Evolutionary conservation across 1,140 invertebrate genomes (phyloP).

Genomic region (Drosophila jambulina): DNA sequence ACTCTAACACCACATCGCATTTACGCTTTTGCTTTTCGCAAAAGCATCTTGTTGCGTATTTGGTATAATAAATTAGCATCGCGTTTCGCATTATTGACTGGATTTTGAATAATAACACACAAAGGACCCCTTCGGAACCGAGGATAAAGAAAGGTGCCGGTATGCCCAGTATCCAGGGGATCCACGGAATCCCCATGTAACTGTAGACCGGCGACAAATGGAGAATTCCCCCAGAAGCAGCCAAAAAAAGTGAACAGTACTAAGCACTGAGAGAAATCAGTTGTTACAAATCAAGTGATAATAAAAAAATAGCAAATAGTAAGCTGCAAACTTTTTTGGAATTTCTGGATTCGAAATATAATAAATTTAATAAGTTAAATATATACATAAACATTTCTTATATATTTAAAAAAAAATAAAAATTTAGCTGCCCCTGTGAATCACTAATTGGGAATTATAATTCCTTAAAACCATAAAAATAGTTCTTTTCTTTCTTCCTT

Average conservation of each 20-base stretch:
- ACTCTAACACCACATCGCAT: conserved; percentile 27
- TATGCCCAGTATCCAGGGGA: not conserved
- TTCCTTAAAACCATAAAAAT: too few species aligned
- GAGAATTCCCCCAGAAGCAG: conserved; percentile 43
- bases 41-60: conserved; percentile 50
- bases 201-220: conserved; percentile 50
- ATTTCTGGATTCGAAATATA: not conserved
- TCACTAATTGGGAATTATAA: too few species aligned
- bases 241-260: conserved; percentile 21
- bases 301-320: not conserved
- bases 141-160: conserved; percentile 36
- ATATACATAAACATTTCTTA: not conserved
- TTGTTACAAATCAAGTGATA: not conserved
- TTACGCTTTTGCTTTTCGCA: not conserved
- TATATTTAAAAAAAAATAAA: too few species aligned
- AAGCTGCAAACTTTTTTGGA: too few species aligned
- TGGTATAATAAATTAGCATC: conserved; percentile 78
- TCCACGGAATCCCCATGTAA: conserved; percentile 29
- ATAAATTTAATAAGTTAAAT: not conserved
- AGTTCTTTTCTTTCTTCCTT: too few species aligned
- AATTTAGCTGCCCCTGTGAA: too few species aligned
- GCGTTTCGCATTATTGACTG: conserved; percentile 82
- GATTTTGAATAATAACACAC: conserved; percentile 84
- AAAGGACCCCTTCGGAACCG: conserved; percentile 56
- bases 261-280: not conserved